Base-by-base conservation (phyloP, 2,797 vertebrate genomes). In the Neosalanx taihuensis region DNA sequence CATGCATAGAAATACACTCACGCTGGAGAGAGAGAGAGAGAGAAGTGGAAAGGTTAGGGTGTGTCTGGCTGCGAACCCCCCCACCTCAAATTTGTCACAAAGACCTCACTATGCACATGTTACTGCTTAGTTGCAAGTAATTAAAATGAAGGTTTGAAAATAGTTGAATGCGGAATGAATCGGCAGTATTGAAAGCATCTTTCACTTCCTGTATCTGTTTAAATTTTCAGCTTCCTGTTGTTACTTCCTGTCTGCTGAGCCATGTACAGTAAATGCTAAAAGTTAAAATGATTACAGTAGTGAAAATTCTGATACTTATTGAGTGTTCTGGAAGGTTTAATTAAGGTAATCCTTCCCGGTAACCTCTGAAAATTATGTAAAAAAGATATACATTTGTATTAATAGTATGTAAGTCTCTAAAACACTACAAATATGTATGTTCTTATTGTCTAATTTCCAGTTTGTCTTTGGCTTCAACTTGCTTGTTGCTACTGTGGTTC, bases 1-100 rank as follows among this genome's bases (percentile, higher is more conserved):
- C 87, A 7, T 93, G 93, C 73, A 92, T 75, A 17, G 91, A 94
- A 77, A 93, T 91, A 70, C 90, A 92, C 71, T 93, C 92, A 74
- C 76, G 85, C 92, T 92, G 79, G 29, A 71, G 56, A 3, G 46
- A 70, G 29, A 61, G 51, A 30, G 49, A 74, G 41, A 57, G 20
- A 37, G 15, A 46, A 23, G 51, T 17, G 5, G 51, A 56, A 56
- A 17, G 4, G 18, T 56, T 7, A 56, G 15, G 51, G 51, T 17
- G 51, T 56, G 18, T 56, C 51, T 17, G 51, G 51, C 17, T 17
- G 5, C n/a, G n/a, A 46, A 46, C 41, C 17, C 5, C 18, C 18
- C 4, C 51, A 6, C 3, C 51, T 51, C 18, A 56, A 56, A 56
- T 56, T 13, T 46, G 41, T 46, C 41, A 12, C 51, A 56, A 56